Base-by-base conservation (phyloP, 2,888 invertebrate genomes). In the Anthrax anthrax region DNA sequence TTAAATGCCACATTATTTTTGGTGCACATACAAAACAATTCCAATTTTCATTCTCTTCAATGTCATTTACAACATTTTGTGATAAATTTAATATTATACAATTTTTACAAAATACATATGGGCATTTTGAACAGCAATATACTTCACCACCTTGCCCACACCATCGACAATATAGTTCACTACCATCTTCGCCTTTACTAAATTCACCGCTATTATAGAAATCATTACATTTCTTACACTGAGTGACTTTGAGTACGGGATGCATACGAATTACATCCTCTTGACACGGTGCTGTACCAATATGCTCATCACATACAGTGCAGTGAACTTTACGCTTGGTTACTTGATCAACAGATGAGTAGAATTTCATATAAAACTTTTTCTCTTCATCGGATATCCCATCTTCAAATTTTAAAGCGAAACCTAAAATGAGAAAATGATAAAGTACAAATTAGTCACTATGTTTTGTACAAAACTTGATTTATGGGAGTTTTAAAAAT, bases 121-220 rank as follows among this genome's bases (percentile, higher is more conserved):
- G 76, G 52, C 86, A 86, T 51, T 76, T 75, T 2, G 84, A 78
- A 58, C 86, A 86, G 59, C 85, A 86, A 58, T 84, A 80, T 1
- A 86, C 81, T 64, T 81, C 80, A 5, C 81, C 81, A 5, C 78
- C 86, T 62, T 86, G 84, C 0, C 85, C 86, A 59, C 86, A 86
- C 86, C 85, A 86, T 42, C 85, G 74, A 56, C 86, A 86, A 58
- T 85, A 86, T 50, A 86, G 67, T 61, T 86, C 86, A 16, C 84
- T 85, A 19, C 84, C 84, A 68, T 86, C 86, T 62, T 85, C 84
- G 43, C 85, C 85, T 66, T 84, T 84, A 49, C 82, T 83, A 63
- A 86, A 86, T 56, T 81, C 83, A 6, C 85, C 85, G 61, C 84
- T 84, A 44, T 81, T 81, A 59, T 85, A 86, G 61, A 86, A 86